Percentiles rank a stretch among this genome's conserved stretches.
phyloP scores from a whole-genome alignment of 2,888 invertebrate species.

The Leptopterna dolabrata region DNA sequence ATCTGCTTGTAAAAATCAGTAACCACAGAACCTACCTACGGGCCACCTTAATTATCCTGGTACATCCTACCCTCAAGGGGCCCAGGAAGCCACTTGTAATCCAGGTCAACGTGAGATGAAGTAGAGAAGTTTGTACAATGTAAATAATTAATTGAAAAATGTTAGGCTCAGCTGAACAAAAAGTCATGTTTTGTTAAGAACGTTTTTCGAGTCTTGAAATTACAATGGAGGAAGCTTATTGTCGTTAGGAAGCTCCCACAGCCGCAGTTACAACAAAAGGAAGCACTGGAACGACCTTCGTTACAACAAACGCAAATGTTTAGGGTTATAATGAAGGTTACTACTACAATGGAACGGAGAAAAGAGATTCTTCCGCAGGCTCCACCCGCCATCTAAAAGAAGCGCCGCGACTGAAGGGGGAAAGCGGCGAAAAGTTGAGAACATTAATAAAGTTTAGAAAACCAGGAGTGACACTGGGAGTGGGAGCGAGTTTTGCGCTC shows the following conservation, averaged over 20 bases:
- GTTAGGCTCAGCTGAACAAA: no score
- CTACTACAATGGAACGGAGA: background rate
- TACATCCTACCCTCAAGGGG: no score
- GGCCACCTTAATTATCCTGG: no score
- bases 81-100: no score
- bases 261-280: background rate
- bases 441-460: slow-evolving; percentile 24
- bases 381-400: background rate
- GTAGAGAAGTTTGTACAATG: no score
- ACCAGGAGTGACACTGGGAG: background rate
- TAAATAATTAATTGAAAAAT: no score
- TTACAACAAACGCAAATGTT: background rate
- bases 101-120: no score
- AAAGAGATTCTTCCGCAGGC: background rate
- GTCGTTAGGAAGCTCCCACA: background rate
- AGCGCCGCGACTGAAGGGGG: background rate
- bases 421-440: slow-evolving; percentile 14
- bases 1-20: no score
- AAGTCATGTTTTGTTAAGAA: no score
- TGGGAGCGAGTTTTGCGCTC: background rate
- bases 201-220: no score
- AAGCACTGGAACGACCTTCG: background rate
- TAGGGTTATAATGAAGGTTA: background rate
- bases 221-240: no score
- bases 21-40: no score